A percentile compares a stretch with the other conserved stretches of the same genome.
Evolutionary conservation across 2,113 vertebrate genomes (phyloP).

Genomic region (Sula dactylatra): DNA sequence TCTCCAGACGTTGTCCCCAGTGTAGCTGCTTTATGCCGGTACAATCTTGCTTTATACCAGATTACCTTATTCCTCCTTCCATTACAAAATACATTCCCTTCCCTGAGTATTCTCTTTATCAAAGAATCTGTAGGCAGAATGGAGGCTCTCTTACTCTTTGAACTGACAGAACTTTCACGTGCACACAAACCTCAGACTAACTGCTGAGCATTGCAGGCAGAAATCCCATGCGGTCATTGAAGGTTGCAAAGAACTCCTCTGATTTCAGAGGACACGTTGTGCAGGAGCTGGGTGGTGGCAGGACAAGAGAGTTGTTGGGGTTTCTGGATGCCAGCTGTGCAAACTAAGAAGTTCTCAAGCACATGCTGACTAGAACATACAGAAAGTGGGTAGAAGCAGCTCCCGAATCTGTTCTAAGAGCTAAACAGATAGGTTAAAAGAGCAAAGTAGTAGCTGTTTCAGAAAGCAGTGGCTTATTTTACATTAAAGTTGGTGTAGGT

Average conservation of each 20-base stretch:
- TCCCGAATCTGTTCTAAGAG: background rate
- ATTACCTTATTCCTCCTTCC: background rate
- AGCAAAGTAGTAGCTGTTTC: background rate
- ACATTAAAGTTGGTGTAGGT: background rate
- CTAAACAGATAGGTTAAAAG: background rate
- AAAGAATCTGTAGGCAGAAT: background rate
- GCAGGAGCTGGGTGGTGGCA: background rate
- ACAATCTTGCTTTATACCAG: background rate
- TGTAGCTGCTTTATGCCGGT: background rate
- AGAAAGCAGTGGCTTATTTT: background rate
- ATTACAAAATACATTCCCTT: background rate
- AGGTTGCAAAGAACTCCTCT: background rate
- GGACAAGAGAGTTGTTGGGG: background rate
- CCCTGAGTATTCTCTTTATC: background rate
- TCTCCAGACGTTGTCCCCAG: background rate
- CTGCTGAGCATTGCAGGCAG: background rate
- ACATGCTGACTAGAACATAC: background rate
- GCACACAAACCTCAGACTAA: background rate
- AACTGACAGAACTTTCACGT: background rate
- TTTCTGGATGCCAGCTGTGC: background rate
- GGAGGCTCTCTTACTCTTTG: background rate
- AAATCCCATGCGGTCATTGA: rapidly evolving
- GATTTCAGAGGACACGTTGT: background rate
- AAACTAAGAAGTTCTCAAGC: background rate
- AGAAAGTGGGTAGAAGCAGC: background rate